Conservation (phyloP, 2,888 invertebrate genomes). For the Agonopterix heracliana region DNA sequence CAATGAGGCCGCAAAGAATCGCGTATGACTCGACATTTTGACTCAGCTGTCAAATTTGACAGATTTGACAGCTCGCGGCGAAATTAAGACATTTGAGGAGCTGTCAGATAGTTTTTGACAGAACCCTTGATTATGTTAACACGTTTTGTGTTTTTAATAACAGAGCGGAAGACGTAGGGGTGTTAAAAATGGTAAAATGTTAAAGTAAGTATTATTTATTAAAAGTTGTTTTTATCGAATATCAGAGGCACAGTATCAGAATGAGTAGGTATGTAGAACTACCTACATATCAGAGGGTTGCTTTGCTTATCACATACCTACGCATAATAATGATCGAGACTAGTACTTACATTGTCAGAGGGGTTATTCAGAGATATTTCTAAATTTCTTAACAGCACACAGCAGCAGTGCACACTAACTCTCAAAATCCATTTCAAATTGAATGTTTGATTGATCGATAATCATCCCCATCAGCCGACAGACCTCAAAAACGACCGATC, state of each 20-base stretch:
- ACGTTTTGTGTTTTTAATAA: constrained; percentile 60
- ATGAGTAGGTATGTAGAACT: too few relatives aligned
- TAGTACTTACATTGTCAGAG: too few relatives aligned
- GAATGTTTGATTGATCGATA: too few relatives aligned
- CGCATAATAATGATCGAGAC: too few relatives aligned
- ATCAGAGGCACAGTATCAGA: too few relatives aligned
- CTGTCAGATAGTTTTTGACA: constrained; percentile 45
- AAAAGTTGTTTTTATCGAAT: neutral
- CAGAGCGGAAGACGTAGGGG: constrained; percentile 27
- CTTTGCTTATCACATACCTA: neutral
- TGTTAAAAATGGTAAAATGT: neutral
- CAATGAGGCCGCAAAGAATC: constrained; percentile 49
- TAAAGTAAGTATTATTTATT: neutral
- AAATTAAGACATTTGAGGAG: constrained; percentile 53
- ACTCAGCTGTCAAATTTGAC: constrained; percentile 41
- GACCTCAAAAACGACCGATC: too few relatives aligned
- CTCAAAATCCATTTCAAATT: too few relatives aligned
- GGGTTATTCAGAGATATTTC: too few relatives aligned
- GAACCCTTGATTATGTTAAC: constrained; percentile 62
- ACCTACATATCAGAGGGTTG: neutral
- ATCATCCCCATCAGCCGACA: too few relatives aligned
- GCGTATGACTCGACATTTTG: constrained; percentile 50
- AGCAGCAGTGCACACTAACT: too few relatives aligned
- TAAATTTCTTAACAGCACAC: too few relatives aligned
- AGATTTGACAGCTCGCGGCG: constrained; percentile 45